phyloP scores from a whole-genome alignment of 2,113 vertebrate genomes.

The Dolichallabes microphthalmus region DNA sequence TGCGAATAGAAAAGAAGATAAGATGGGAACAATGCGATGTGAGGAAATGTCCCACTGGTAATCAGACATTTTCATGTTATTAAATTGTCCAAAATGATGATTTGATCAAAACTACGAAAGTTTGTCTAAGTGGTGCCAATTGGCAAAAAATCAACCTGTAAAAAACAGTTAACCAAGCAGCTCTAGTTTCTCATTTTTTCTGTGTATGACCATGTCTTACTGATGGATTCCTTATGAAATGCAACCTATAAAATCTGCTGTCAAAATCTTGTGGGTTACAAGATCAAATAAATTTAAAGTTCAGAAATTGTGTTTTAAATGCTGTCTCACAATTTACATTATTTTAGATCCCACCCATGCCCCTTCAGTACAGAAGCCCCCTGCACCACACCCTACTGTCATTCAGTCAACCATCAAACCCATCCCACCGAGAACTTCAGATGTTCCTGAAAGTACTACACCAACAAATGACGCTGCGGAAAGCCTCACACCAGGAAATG shows the following conservation, averaged over 20 bases:
- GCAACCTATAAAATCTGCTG: not conserved
- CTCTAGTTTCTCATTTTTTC: not conserved
- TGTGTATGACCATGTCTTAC: not conserved
- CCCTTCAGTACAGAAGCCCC: not conserved
- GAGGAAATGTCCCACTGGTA: conserved; percentile 55
- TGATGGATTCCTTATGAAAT: not conserved
- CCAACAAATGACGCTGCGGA: not conserved
- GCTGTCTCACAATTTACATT: not conserved
- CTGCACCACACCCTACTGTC: not conserved
- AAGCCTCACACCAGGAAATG: not conserved
- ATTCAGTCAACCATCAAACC: not conserved
- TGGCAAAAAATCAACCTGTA: not conserved
- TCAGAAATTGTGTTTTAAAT: not conserved
- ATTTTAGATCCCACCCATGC: not conserved
- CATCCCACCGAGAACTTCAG: not conserved
- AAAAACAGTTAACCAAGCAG: not conserved
- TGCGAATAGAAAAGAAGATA: conserved; percentile 55
- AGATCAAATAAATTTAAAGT: not conserved
- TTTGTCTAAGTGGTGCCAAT: not conserved
- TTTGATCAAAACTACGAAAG: not conserved
- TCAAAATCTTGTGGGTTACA: not conserved
- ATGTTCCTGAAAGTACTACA: not conserved
- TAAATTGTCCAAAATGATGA: not conserved
- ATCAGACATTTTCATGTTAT: not conserved
- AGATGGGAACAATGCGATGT: conserved; percentile 72